Evolutionary conservation across 1,140 invertebrate species (phyloP), one percentile per base, ranked within the genome.

Genomic region (Psilanteris sp.): DNA sequence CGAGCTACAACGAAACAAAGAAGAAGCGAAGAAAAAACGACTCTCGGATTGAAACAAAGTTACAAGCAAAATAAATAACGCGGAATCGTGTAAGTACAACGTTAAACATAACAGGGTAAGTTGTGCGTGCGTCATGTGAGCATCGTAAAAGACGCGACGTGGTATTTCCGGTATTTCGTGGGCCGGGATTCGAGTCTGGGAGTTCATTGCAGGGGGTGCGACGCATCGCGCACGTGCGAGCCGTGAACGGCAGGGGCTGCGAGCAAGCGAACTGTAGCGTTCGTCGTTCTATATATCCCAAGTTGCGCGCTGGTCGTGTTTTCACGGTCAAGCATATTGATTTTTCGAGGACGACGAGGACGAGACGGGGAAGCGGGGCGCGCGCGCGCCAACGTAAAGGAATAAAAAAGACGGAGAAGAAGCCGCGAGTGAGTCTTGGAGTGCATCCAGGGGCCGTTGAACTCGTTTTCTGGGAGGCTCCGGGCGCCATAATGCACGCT

Each of bases 311-410:
- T 85, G 81, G 79, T 83, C 82, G 82, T 81, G 80, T 87, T 88
- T 88, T 88, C 86, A 88, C 87, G 87, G 87, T 88, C 87, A 88
- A 87, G 87, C 85, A 83, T 88, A 88, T 88, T 87, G 86, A 88
- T 88, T 87, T 83, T 79, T 32, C 72, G 76, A 79, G 79, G 78
- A 82, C 74, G 71, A 67, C 52, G 80, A 79, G 79, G 57, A 27
- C 39, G 68, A 32, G 7, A 8, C 36, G 50, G 55, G 59, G 72
- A 52, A 26, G 41, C 15, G 50, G 66, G 61, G 57, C 55, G 41
- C 36, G 64, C 64, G 26, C 66, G 61, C 55, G 77, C 37, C 39
- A 71, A 76, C 72, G 75, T 73, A 79, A 85, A 84, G 81, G 78
- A 83, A 77, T 79, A 81, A 82, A 81, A 78, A 70, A 75, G 29